Conservation (phyloP, 2,888 invertebrate genomes). For the Pammene fasciana region DNA sequence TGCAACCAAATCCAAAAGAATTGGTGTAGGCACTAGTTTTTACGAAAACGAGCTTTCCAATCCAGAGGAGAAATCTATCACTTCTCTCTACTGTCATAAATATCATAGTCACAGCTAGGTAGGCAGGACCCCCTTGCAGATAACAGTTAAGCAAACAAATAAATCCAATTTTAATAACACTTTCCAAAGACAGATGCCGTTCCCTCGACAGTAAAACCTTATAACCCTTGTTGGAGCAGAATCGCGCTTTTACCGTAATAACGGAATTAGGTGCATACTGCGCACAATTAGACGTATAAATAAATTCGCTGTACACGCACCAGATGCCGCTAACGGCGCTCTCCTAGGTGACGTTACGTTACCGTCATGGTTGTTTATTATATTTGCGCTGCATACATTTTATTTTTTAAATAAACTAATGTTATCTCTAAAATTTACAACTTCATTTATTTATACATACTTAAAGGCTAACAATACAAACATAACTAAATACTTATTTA, state of each 20-base stretch:
- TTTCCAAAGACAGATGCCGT: conserved; percentile 57
- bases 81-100: too few species aligned
- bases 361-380: conserved; percentile 57
- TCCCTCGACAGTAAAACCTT: conserved; percentile 65
- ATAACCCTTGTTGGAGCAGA: conserved; percentile 70
- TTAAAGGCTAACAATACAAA: too few species aligned
- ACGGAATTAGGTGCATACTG: conserved; percentile 78
- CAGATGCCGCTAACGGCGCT: conserved; percentile 76
- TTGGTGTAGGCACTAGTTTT: too few species aligned
- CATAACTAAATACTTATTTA: too few species aligned
- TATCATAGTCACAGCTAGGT: too few species aligned
- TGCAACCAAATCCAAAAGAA: too few species aligned
- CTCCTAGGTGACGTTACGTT: conserved; percentile 76
- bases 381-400: background rate
- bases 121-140: conserved; percentile 17
- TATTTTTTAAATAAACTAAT: background rate
- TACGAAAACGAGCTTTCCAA: too few species aligned
- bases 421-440: too few species aligned
- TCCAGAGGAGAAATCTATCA: too few species aligned
- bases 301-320: conserved; percentile 78
- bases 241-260: conserved; percentile 72
- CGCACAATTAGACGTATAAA: conserved; percentile 80
- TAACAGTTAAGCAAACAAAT: conserved; percentile 39
- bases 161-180: conserved; percentile 41
- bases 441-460: too few species aligned